These are phyloP conservation scores for Solea solea DNA, from an alignment of 2,113 vertebrate species.

Conservation along the genomic window DNA sequence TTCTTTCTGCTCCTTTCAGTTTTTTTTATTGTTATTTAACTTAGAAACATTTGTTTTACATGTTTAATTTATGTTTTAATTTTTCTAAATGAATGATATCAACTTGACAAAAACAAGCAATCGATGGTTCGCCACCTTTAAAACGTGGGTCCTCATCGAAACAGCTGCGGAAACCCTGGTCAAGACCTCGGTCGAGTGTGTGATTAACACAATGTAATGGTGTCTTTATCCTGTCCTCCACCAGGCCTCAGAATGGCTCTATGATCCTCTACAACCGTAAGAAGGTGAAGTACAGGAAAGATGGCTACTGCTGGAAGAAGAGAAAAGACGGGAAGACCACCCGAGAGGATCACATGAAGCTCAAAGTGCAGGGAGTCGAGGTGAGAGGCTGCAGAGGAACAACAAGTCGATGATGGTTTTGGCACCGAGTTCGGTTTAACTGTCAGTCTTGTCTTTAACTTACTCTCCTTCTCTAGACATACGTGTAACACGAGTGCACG, in stretches of 20 bases:
- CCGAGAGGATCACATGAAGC: slow-evolving; percentile 94
- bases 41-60: too few relatives aligned
- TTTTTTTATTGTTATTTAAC: too few relatives aligned
- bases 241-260: slow-evolving; percentile 91
- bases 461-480: slow-evolving; percentile 50
- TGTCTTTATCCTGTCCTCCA: slow-evolving; percentile 11
- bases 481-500: slow-evolving; percentile 31
- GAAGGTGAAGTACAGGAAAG: slow-evolving; percentile 94
- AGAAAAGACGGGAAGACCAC: slow-evolving; percentile 94
- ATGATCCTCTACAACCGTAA: slow-evolving; percentile 94
- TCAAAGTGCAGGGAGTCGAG: slow-evolving; percentile 94
- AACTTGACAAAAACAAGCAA: too few relatives aligned
- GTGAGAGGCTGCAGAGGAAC: slow-evolving; percentile 73
- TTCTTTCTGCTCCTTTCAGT: too few relatives aligned
- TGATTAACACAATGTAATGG: slow-evolving; percentile 6
- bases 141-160: too few relatives aligned
- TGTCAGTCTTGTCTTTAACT: slow-evolving; percentile 53
- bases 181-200: not conserved
- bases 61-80: too few relatives aligned
- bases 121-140: too few relatives aligned
- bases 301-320: slow-evolving; percentile 95
- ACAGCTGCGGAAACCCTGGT: too few relatives aligned
- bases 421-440: slow-evolving; percentile 37
- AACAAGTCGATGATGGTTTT: slow-evolving; percentile 55
- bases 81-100: too few relatives aligned